phyloP scores from a whole-genome alignment of 2,888 invertebrate genomes.

The Tuta absoluta region DNA sequence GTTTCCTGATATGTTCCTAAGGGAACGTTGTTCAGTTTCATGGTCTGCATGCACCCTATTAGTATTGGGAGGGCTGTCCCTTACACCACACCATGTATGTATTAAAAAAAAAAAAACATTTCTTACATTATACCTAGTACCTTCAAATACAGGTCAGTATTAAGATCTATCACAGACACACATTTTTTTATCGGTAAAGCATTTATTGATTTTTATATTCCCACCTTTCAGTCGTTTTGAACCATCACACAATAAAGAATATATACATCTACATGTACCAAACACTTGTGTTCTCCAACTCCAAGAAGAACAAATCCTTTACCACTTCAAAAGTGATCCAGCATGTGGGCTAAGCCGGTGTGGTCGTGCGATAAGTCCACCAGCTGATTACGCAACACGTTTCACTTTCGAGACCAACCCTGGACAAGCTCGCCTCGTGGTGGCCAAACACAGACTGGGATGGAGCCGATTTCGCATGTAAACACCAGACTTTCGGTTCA shows the following conservation, averaged over 20 bases:
- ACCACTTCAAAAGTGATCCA: constrained; percentile 32
- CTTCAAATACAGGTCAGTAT: too few relatives aligned
- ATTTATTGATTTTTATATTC: too few relatives aligned
- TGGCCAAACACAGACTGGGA: constrained; percentile 71
- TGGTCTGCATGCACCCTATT: too few relatives aligned
- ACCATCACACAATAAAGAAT: too few relatives aligned
- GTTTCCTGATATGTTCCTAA: too few relatives aligned
- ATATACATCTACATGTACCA: background rate
- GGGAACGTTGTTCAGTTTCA: too few relatives aligned
- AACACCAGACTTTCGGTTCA: constrained; percentile 80
- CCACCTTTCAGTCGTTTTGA: background rate
- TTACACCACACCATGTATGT: too few relatives aligned
- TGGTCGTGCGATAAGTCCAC: background rate
- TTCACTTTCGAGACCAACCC: constrained; percentile 43
- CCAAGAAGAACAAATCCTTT: constrained; percentile 11
- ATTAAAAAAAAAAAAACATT: too few relatives aligned
- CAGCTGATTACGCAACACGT: constrained; percentile 38
- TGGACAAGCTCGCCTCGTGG: constrained; percentile 62
- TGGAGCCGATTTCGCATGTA: constrained; percentile 74
- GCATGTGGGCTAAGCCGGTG: constrained; percentile 31
- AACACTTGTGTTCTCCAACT: constrained; percentile 1
- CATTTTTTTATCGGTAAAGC: too few relatives aligned
- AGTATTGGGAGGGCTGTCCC: too few relatives aligned
- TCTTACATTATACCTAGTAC: too few relatives aligned
- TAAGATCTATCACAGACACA: too few relatives aligned